phyloP scores from a whole-genome alignment of 64 coral and sea anemone genomes.

The Acropora yongei region DNA sequence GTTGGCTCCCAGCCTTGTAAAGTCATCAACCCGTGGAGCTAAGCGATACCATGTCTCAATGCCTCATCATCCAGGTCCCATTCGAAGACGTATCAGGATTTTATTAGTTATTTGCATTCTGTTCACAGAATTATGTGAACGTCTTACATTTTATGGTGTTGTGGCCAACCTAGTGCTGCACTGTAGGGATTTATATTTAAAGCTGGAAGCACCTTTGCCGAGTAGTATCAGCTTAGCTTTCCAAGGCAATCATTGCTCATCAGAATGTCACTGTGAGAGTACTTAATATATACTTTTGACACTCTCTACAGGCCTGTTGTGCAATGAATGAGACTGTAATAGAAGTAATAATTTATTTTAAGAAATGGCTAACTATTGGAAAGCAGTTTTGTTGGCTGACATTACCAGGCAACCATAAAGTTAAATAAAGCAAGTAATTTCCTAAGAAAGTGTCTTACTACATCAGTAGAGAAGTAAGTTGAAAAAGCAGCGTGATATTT shows the following conservation, averaged over 20 bases:
- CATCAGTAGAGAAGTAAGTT: no score
- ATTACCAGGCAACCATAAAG: no score
- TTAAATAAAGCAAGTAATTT: no score
- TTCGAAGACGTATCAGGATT: conserved; percentile 19
- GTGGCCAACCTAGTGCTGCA: conserved; percentile 78
- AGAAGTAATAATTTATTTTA: no score
- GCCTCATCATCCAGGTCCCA: not conserved
- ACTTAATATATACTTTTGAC: no score
- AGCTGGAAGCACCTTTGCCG: conserved; percentile 55
- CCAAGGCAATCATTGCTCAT: conserved; percentile 35
- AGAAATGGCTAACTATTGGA: no score
- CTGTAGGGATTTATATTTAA: conserved; percentile 51
- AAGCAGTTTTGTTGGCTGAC: no score
- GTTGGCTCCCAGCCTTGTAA: conserved; percentile 1
- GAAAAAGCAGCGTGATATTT: no score
- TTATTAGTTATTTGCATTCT: conserved; percentile 66
- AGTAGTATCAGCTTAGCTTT: conserved; percentile 72
- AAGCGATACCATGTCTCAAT: not conserved
- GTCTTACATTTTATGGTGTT: conserved; percentile 82
- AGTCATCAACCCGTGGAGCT: not conserved
- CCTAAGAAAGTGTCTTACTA: no score
- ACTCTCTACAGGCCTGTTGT: no score
- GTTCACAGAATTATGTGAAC: conserved; percentile 68
- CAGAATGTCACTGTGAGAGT: no score
- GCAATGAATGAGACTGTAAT: no score